Percentiles rank a stretch among this genome's conserved stretches.
Evolutionary conservation across 2,888 invertebrate species (phyloP).

Genomic region (Brachyptera risi): DNA sequence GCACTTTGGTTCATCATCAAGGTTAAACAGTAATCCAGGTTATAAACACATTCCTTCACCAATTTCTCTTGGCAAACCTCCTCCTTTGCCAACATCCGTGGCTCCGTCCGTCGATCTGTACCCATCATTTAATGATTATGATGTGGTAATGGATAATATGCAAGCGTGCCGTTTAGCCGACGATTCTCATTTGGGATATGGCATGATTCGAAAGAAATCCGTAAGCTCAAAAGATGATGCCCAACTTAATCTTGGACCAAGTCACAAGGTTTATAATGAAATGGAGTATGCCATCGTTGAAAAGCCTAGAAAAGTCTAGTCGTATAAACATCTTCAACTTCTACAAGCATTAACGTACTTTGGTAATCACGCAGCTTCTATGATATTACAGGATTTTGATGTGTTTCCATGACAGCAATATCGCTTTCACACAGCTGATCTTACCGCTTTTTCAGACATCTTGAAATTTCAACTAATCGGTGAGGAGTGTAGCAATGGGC

Average conservation of each 20-base stretch:
- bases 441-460: too few species aligned
- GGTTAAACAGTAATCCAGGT: constrained; percentile 55
- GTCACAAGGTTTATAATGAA: constrained; percentile 67
- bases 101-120: constrained; percentile 30
- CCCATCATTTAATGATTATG: constrained; percentile 64
- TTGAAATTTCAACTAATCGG: too few species aligned
- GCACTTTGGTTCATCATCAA: constrained; percentile 73
- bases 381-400: too few species aligned
- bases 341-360: too few species aligned
- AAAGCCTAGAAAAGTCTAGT: constrained; percentile 77
- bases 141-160: constrained; percentile 63
- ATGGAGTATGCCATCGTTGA: constrained; percentile 79
- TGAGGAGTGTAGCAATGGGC: too few species aligned
- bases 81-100: constrained; percentile 35
- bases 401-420: too few species aligned
- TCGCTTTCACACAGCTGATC: too few species aligned
- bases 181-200: constrained; percentile 77
- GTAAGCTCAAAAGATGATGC: constrained; percentile 52
- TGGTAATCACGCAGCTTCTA: too few species aligned
- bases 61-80: constrained; percentile 25
- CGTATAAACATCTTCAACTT: not conserved
- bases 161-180: constrained; percentile 69
- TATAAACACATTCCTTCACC: constrained; percentile 60
- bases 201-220: constrained; percentile 65
- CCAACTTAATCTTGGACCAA: constrained; percentile 41